These are phyloP conservation scores for Lepidochrysops patricia DNA, from an alignment of 2,888 invertebrate species.

Conservation along the genomic window DNA sequence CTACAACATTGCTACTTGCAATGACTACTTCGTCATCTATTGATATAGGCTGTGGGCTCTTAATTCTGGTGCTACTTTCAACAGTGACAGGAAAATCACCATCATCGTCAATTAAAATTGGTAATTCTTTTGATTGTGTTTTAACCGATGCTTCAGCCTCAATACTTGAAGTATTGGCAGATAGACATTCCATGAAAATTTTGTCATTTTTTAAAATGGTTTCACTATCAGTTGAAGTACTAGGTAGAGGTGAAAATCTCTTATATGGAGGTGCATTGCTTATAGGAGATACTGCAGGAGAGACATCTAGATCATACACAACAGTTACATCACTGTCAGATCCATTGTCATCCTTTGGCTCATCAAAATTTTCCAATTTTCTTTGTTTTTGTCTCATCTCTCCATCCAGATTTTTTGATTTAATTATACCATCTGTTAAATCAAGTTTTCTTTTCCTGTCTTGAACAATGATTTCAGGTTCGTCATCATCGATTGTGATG, in stretches of 20 bases:
- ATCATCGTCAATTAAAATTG: slow-evolving; percentile 28
- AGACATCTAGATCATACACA: slow-evolving; percentile 22
- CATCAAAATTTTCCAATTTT: neutral
- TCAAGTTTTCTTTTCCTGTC: neutral
- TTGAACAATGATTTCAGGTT: neutral
- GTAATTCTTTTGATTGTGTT: slow-evolving; percentile 7
- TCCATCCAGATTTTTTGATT: neutral
- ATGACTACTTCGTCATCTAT: slow-evolving; percentile 24
- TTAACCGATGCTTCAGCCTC: neutral
- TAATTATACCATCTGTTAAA: neutral
- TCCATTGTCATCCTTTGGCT: neutral
- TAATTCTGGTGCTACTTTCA: neutral
- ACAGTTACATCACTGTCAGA: slow-evolving; percentile 30
- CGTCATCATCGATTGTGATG: neutral
- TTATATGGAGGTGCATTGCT: neutral
- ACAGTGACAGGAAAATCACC: slow-evolving; percentile 1
- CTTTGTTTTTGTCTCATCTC: neutral
- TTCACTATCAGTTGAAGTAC: slow-evolving; percentile 39
- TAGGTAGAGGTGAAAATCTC: slow-evolving; percentile 40
- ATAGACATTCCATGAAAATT: slow-evolving; percentile 32
- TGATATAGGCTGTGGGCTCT: neutral
- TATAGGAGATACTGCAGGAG: slow-evolving; percentile 15
- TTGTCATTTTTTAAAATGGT: slow-evolving; percentile 39
- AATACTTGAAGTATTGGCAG: neutral
- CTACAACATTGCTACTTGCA: slow-evolving; percentile 30